Evolutionary conservation across 2,797 vertebrate genomes (phyloP), one percentile per base, ranked within the genome.

Genomic region (Microcaecilia unicolor): DNA sequence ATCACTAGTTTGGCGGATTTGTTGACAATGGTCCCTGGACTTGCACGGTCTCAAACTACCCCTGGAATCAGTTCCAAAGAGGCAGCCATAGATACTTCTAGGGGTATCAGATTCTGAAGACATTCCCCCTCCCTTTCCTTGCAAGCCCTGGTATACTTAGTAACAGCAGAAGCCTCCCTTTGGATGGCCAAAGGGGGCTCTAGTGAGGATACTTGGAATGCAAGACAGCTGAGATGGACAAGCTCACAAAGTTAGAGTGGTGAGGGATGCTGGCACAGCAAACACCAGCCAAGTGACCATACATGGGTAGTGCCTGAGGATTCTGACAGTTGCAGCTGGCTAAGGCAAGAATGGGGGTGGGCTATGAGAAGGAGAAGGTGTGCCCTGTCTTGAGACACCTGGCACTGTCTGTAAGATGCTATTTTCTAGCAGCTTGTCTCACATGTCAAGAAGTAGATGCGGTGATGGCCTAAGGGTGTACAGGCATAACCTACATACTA

Each of bases 201-300:
- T 44, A 34, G 18, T 24, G 48, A 31, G 4, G 63, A 65, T 48
- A 45, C 47, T 26, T 39, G 51, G 67, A 66, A 56, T 58, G 49
- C n/a, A 12, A 31, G 63, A 63, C 73, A 77, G 70, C 73, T 72
- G 69, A 18, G 22, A 34, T 33, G 1, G 29, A 2, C 37, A 31
- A 44, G 4, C 1, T 18, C 33, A 44, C 31, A 43, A 43, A 54
- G 58, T 40, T 47, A 23, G 38, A 8, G 15, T 33, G 31, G 33
- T 18, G 13, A 20, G 24, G 33, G 34, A 54, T 31, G 30, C 36
- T 41, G 19, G 27, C 6, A 2, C 13, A 27, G 43, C 29, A 37
- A 25, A 54, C n/a, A 27, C 30, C 6, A 3, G 30, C 41, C 46
- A 20, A 1, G 4, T 59, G 67, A 29, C 75, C 72, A 59, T 75